These are phyloP conservation scores for Ephestia elutella DNA, from an alignment of 1,140 invertebrate species.

Conservation along the genomic window DNA sequence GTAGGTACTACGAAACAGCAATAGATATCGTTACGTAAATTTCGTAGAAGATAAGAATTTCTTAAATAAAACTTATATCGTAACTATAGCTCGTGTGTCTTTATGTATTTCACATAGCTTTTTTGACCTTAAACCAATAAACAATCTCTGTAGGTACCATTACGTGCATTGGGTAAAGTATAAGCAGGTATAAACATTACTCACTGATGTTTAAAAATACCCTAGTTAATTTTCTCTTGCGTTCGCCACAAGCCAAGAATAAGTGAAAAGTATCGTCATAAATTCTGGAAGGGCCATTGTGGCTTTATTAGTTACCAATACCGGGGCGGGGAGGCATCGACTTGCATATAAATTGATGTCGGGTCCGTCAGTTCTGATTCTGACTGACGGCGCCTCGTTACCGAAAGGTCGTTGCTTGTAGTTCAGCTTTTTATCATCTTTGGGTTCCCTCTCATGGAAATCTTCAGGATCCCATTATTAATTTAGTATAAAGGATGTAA, in stretches of 20 bases:
- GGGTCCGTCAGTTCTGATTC: neutral
- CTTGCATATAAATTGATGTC: slow-evolving; percentile 10
- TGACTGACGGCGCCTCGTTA: slow-evolving; percentile 13
- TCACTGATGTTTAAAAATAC: too few species aligned
- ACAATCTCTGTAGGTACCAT: too few species aligned
- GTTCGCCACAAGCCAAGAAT: neutral
- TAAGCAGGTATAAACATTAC: too few species aligned
- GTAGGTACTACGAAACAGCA: neutral
- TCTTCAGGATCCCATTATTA: too few species aligned
- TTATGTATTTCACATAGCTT: too few species aligned
- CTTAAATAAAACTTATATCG: too few species aligned
- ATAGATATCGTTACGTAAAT: too few species aligned
- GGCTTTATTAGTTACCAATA: slow-evolving; percentile 8
- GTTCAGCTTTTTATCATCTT: neutral
- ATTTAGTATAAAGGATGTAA: neutral
- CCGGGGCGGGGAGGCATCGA: neutral
- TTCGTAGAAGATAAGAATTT: too few species aligned
- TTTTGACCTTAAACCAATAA: too few species aligned
- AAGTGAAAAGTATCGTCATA: neutral
- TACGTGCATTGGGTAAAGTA: too few species aligned
- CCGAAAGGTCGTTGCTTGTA: slow-evolving; percentile 11
- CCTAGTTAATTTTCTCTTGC: too few species aligned
- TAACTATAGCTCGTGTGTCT: too few species aligned
- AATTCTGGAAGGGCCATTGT: neutral
- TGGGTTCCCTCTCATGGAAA: neutral